Evolutionary conservation across 2,797 vertebrate genomes (phyloP), one percentile per base, ranked within the genome.

Genomic region (Periparus ater): DNA sequence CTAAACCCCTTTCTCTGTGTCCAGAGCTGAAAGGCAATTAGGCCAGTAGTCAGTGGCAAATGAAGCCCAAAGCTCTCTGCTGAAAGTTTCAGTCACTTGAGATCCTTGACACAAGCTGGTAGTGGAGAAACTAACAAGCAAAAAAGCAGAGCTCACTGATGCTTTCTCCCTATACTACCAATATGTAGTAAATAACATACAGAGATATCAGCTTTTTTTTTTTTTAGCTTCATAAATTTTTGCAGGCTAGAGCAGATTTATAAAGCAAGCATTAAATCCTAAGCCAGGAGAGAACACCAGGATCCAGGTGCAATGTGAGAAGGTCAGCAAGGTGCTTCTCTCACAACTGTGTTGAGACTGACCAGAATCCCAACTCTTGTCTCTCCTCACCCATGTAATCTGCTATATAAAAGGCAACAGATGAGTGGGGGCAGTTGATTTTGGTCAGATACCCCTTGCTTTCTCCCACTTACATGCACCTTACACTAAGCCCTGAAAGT

Each of bases 1-100:
- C 27, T 88, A 73, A 85, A 9, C 77, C 58, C 13, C 42, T 72
- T 60, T 75, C 80, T 32, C 63, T 40, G 19, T 54, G 47, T 45
- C 34, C 38, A 34, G 40, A 32, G 32, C 38, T 87, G 34, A 48
- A 85, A 90, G 72, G 74, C 68, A 94, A 94, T 96, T 91, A 96
- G 42, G 88, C 11, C 51, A 90, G 55, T 34, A 73, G 32, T 50
- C 78, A 72, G 27, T 11, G 15, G n/a, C 50, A 58, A 96, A 77
- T 3, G 6, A 71, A 91, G 32, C 44, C 42, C 66, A 82, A 61
- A 88, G 10, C 36, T 75, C 62, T 62, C 29, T 70, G 36, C n/a
- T n/a, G 66, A 90, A 91, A 92, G 22, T 44, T 66, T 82, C 58
- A 22, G 8, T 58, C 8, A 10, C 42, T 47, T 42, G 72, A 77